These are phyloP conservation scores for Atrina japonica DNA, from an alignment of 2,888 invertebrate genomes.

Conservation along the genomic window DNA sequence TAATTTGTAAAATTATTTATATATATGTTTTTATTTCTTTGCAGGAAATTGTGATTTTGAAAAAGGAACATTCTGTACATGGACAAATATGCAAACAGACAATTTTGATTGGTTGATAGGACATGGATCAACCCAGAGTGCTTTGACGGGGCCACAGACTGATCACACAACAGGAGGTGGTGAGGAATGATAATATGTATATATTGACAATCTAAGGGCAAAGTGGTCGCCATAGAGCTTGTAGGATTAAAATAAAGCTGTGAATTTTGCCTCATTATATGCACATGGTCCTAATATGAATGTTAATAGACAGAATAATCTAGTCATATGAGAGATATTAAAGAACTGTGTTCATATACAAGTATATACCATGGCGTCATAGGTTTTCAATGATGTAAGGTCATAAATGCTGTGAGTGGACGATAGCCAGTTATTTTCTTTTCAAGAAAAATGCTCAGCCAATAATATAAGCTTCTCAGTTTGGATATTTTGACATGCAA, in stretches of 20 bases:
- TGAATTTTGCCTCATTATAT: not conserved
- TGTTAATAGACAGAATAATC: not conserved
- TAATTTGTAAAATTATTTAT: too few species aligned
- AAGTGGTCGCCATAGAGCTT: slow-evolving; percentile 76
- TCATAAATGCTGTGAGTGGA: too few species aligned
- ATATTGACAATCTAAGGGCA: too few species aligned
- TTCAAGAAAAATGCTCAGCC: too few species aligned
- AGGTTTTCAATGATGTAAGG: too few species aligned
- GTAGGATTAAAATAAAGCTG: not conserved
- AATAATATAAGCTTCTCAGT: too few species aligned
- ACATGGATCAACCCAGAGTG: slow-evolving; percentile 57
- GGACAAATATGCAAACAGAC: slow-evolving; percentile 66
- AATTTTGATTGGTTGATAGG: slow-evolving; percentile 76
- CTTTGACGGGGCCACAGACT: slow-evolving; percentile 62
- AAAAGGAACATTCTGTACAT: slow-evolving; percentile 65
- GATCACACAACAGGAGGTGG: slow-evolving; percentile 66
- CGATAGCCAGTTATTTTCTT: too few species aligned
- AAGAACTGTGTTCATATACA: too few species aligned
- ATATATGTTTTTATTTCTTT: too few species aligned
- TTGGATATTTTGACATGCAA: too few species aligned
- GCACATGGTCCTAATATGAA: not conserved
- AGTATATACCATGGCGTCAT: too few species aligned
- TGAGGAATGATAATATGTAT: slow-evolving; percentile 77
- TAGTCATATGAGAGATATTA: too few species aligned
- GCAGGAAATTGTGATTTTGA: slow-evolving; percentile 77